phyloP scores from a whole-genome alignment of 2,113 vertebrate species.

The cattle (Bos taurus) region ARS-UCD2.0 NC_037332.1:35745001-35745500 shows the following conservation, averaged over 20 bases:
- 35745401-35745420: conserved; percentile 10
- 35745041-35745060: neutral
- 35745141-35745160: neutral
- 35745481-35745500: conserved; percentile 2
- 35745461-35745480: neutral
- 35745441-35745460: neutral
- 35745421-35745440: neutral
- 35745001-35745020: neutral
- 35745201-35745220: neutral
- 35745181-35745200: neutral
- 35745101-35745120: neutral
- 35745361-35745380: conserved; percentile 11
- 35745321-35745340: neutral
- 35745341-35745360: neutral
- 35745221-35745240: neutral
- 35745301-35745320: neutral
- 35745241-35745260: neutral
- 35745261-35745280: neutral
- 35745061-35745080: neutral
- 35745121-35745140: rapidly evolving
- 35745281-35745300: neutral
- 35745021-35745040: neutral
- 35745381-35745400: conserved; percentile 26
- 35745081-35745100: neutral
- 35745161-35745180: neutral